phyloP scores from a whole-genome alignment of 2,113 vertebrate species.

The Trogon surrucura region DNA sequence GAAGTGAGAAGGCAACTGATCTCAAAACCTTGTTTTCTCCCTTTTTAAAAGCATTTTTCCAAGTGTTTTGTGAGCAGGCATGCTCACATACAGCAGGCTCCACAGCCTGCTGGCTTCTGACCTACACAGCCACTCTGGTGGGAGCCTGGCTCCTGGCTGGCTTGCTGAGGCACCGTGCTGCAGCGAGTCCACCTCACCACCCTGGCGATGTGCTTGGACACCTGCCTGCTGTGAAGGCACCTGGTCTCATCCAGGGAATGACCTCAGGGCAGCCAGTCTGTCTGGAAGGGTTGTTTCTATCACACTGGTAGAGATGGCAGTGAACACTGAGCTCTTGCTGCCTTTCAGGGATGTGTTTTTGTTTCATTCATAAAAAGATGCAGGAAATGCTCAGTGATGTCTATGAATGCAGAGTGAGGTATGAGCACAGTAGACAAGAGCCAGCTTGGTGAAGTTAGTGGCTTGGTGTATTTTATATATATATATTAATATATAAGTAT shows the following conservation, averaged over 20 bases:
- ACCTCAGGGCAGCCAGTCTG: not conserved
- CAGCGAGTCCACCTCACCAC: not conserved
- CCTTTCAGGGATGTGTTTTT: not conserved
- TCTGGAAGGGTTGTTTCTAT: not conserved
- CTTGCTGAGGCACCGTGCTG: not conserved
- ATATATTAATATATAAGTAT: no score
- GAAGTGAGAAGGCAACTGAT: not conserved
- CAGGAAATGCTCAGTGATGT: not conserved
- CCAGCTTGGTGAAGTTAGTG: not conserved
- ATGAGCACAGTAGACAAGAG: not conserved
- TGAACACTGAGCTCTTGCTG: not conserved
- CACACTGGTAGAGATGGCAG: not conserved
- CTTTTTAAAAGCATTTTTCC: not conserved
- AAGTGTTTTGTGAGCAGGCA: not conserved
- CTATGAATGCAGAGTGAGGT: not conserved
- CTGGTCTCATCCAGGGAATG: not conserved
- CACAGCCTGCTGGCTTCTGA: fast-evolving
- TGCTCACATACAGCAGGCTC: not conserved
- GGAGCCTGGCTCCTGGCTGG: fast-evolving
- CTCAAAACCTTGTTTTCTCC: not conserved
- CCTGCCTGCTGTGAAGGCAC: fast-evolving
- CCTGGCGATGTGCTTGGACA: fast-evolving
- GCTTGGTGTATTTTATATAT: not conserved
- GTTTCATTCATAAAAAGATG: not conserved
- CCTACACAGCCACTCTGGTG: fast-evolving